These are phyloP conservation scores for Augiades crinisus DNA, from an alignment of 2,888 invertebrate genomes.

Conservation along the genomic window DNA sequence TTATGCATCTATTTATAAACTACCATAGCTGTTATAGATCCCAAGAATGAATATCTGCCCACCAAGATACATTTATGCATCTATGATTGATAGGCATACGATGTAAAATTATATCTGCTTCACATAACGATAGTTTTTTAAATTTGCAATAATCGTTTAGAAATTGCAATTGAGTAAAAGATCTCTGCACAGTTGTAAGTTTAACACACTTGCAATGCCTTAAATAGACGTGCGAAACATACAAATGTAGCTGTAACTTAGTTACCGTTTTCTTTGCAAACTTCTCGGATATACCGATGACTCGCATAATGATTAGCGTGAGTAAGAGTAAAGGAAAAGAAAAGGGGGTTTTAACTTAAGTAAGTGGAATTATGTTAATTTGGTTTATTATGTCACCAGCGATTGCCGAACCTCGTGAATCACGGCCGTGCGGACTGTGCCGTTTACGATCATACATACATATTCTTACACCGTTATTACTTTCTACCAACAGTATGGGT, in stretches of 20 bases:
- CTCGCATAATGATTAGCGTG: conserved; percentile 43
- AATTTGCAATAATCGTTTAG: not conserved
- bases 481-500: conserved; percentile 56
- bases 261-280: conserved; percentile 32
- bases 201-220: conserved; percentile 17
- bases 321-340: conserved; percentile 64
- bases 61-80: too few relatives aligned
- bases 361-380: conserved; percentile 69
- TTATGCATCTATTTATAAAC: too few relatives aligned
- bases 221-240: conserved; percentile 15
- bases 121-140: too few relatives aligned
- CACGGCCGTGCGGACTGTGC: conserved; percentile 41
- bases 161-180: not conserved
- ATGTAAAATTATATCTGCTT: too few relatives aligned
- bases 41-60: too few relatives aligned
- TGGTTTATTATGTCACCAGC: conserved; percentile 75
- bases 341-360: conserved; percentile 54
- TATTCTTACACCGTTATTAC: conserved; percentile 72
- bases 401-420: conserved; percentile 64
- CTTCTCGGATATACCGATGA: conserved; percentile 42
- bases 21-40: too few relatives aligned
- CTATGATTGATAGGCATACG: too few relatives aligned
- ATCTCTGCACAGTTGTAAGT: conserved; percentile 4
- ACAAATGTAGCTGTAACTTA: conserved; percentile 11
- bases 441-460: conserved; percentile 39